Evolutionary conservation across 2,113 vertebrate genomes (phyloP).

Genomic region (Ammodytes dubius): DNA sequence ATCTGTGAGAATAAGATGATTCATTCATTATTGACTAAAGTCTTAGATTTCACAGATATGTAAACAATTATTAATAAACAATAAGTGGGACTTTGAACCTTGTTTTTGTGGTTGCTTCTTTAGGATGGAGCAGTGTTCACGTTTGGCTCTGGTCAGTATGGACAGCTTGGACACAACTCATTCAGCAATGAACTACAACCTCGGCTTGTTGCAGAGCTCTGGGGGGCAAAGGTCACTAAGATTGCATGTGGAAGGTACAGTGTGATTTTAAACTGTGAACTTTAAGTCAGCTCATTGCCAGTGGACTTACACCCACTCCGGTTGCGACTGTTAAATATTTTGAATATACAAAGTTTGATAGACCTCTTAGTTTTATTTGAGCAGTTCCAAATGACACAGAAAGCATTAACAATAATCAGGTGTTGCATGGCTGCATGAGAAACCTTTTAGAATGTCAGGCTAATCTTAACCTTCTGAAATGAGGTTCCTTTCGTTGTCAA

Average conservation of each 20-base stretch:
- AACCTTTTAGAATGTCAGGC: neutral
- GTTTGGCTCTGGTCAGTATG: conserved; percentile 93
- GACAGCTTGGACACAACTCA: conserved; percentile 94
- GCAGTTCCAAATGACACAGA: no score
- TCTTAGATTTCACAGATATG: neutral
- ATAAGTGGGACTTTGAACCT: neutral
- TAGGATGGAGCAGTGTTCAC: conserved; percentile 92
- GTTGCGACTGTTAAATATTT: neutral
- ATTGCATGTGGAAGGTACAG: conserved; percentile 91
- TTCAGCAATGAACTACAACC: conserved; percentile 91
- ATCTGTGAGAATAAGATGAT: neutral
- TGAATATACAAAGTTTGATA: no score
- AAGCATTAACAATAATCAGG: no score
- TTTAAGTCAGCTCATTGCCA: neutral
- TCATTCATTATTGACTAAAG: no score
- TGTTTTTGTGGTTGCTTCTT: neutral
- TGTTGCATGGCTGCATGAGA: no score
- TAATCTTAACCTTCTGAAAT: neutral
- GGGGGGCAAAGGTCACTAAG: conserved; percentile 88
- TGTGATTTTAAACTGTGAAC: neutral
- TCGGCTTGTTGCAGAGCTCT: conserved; percentile 89
- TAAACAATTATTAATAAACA: neutral
- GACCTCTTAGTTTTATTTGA: no score
- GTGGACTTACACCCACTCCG: neutral
- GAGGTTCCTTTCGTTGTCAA: neutral